Base-by-base conservation (phyloP, 2,113 vertebrate species). In the Brachyistius frenatus region DNA sequence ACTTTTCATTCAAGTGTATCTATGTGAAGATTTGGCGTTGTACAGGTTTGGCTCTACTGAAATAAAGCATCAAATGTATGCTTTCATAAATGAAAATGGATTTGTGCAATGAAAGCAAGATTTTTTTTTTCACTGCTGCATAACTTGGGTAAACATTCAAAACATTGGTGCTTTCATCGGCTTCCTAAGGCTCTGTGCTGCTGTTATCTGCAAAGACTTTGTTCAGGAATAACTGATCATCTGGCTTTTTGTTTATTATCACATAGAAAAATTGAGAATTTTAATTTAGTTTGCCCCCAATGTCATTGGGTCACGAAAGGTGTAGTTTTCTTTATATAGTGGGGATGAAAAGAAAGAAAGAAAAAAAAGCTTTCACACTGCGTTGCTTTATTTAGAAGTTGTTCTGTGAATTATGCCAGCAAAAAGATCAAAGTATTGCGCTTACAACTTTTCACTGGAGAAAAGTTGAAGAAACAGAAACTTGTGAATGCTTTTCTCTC, bases 401-500 rank as follows among this genome's bases (percentile, higher is more conserved):
- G 41, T 52, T 70, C 0, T 16, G 33, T 31, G 41, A 57, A 44
- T 50, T 36, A 55, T 30, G 36, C 47, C 46, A n/a, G 33, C 54
- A 53, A 13, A 75, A 50, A 78, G 58, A 65, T 23, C 31, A 33
- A 2, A 6, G 47, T 7, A 10, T 66, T 65, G 10, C 44, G 50
- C 65, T 32, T 61, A 37, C 46, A 64, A 47, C 44, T 37, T 31
- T 64, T 72, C 16, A 54, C 13, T 44, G 56, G 55, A 54, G 23
- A 73, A 64, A 77, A 63, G 41, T 44, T 72, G 3, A 54, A 78
- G 76, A 72, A 87, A 79, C 46, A 62, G 49, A 37, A 65, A 75
- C 72, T 80, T 70, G 44, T 78, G 65, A 78, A 71, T 56, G 64
- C 60, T 69, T 82, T 60, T 85, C 63, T 84, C 67, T 66, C 86